phyloP scores from a whole-genome alignment of 2,888 invertebrate species.

The Ophonus ardosiacus region DNA sequence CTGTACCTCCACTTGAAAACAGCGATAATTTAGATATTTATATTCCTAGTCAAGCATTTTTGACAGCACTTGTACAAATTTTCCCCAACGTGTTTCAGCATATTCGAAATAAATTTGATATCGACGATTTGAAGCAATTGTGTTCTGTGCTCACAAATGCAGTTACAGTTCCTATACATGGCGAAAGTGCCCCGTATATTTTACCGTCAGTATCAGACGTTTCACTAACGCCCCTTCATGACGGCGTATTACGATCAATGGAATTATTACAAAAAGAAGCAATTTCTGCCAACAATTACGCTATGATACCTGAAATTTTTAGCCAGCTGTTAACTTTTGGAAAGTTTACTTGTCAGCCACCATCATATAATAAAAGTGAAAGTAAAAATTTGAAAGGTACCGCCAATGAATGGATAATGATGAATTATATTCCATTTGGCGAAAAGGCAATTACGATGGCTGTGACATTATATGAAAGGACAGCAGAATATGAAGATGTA shows the following conservation, averaged over 20 bases:
- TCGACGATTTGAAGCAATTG: slow-evolving; percentile 87
- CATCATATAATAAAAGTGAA: slow-evolving; percentile 78
- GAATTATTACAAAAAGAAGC: slow-evolving; percentile 91
- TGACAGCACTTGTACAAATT: slow-evolving; percentile 96
- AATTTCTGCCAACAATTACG: slow-evolving; percentile 77
- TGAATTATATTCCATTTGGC: slow-evolving; percentile 92
- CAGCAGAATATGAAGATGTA: slow-evolving; percentile 84
- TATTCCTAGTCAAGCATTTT: slow-evolving; percentile 94
- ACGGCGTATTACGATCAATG: slow-evolving; percentile 90
- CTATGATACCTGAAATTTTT: slow-evolving; percentile 84
- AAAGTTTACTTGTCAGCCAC: slow-evolving; percentile 84
- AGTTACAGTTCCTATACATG: slow-evolving; percentile 88
- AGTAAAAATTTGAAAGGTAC: slow-evolving; percentile 75
- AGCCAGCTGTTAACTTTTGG: slow-evolving; percentile 82
- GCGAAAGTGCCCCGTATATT: slow-evolving; percentile 89
- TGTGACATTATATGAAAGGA: slow-evolving; percentile 86
- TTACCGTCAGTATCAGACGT: slow-evolving; percentile 89
- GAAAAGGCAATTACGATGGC: slow-evolving; percentile 87
- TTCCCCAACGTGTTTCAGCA: slow-evolving; percentile 97
- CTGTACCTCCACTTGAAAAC: slow-evolving; percentile 78
- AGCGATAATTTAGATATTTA: slow-evolving; percentile 80
- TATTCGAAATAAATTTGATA: slow-evolving; percentile 81
- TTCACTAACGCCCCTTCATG: slow-evolving; percentile 89
- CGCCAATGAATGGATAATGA: slow-evolving; percentile 85
- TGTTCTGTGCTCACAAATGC: slow-evolving; percentile 87